Percentiles rank a stretch among this genome's conserved stretches.
These are phyloP conservation scores for Mythimna pallens DNA, from an alignment of 2,888 invertebrate species.

Conservation along the genomic window DNA sequence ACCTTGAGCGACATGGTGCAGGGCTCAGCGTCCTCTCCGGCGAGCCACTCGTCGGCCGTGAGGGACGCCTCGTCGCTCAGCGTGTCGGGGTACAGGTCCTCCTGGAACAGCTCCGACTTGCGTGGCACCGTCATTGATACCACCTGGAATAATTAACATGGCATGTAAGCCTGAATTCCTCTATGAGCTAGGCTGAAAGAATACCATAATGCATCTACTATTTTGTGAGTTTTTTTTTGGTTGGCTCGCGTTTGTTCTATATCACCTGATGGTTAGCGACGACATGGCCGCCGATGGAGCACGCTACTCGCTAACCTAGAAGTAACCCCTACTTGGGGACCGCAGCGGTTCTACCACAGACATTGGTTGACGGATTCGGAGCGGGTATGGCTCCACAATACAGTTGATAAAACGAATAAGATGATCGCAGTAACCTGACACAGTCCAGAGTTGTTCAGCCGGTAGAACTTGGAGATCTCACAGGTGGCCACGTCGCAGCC, in stretches of 20 bases:
- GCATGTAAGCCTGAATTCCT: background rate
- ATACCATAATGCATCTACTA: no score
- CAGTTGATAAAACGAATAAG: no score
- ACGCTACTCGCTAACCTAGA: no score
- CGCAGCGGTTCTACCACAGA: no score
- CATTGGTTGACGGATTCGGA: no score
- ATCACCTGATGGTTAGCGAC: no score
- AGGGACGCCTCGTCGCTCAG: slow-evolving; percentile 96
- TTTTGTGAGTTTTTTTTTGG: no score
- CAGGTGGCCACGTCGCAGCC: slow-evolving; percentile 98
- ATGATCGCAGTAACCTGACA: slow-evolving; percentile 92
- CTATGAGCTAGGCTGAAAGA: no score
- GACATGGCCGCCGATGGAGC: no score
- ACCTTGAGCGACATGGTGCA: slow-evolving; percentile 97
- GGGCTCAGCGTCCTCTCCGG: slow-evolving; percentile 97
- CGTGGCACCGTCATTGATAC: slow-evolving; percentile 99
- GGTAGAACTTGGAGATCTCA: slow-evolving; percentile 98
- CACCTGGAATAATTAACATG: slow-evolving; percentile 86
- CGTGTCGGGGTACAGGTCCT: slow-evolving; percentile 99
- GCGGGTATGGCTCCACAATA: no score
- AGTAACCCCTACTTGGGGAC: no score
- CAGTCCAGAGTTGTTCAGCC: slow-evolving; percentile 97
- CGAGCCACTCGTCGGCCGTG: slow-evolving; percentile 97
- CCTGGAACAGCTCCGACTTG: slow-evolving; percentile 99
- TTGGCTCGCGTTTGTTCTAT: no score